phyloP scores from a whole-genome alignment of 2,888 invertebrate genomes.

The Drosophila prolongata region DNA sequence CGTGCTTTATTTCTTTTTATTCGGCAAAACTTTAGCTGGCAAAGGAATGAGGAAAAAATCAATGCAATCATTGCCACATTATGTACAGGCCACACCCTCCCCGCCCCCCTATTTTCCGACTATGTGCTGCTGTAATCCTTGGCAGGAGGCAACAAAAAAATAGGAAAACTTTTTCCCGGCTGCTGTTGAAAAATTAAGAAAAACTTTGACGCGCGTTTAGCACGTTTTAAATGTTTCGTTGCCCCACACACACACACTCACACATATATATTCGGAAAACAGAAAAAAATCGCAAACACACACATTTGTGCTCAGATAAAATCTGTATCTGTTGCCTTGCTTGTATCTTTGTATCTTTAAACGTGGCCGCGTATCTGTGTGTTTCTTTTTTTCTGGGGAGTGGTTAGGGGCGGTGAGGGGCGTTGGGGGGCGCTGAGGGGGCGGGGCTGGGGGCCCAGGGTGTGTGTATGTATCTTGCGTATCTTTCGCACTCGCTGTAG shows the following conservation, averaged over 20 bases:
- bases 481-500: slow-evolving; percentile 74
- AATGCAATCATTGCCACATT: slow-evolving; percentile 79
- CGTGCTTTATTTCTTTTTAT: background rate
- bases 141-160: slow-evolving; percentile 20
- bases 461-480: slow-evolving; percentile 67
- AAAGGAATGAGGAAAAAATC: slow-evolving; percentile 61
- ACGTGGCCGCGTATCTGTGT: slow-evolving; percentile 65
- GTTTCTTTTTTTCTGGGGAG: slow-evolving; percentile 32
- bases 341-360: slow-evolving; percentile 68
- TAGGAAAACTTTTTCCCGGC: slow-evolving; percentile 52
- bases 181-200: slow-evolving; percentile 77
- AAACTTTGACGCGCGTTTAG: slow-evolving; percentile 80
- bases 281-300: slow-evolving; percentile 18
- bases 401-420: slow-evolving; percentile 28
- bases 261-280: background rate
- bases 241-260: slow-evolving; percentile 45
- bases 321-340: slow-evolving; percentile 60
- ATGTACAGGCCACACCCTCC: slow-evolving; percentile 55
- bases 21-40: slow-evolving; percentile 32
- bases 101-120: background rate
- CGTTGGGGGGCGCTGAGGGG: background rate
- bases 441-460: slow-evolving; percentile 10
- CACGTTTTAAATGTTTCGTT: slow-evolving; percentile 78
- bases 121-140: slow-evolving; percentile 60
- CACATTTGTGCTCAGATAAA: slow-evolving; percentile 24